Percentiles rank a stretch among this genome's conserved stretches.
Evolutionary conservation across 1,140 invertebrate genomes (phyloP).

Genomic region (Vanessa tameamea): DNA sequence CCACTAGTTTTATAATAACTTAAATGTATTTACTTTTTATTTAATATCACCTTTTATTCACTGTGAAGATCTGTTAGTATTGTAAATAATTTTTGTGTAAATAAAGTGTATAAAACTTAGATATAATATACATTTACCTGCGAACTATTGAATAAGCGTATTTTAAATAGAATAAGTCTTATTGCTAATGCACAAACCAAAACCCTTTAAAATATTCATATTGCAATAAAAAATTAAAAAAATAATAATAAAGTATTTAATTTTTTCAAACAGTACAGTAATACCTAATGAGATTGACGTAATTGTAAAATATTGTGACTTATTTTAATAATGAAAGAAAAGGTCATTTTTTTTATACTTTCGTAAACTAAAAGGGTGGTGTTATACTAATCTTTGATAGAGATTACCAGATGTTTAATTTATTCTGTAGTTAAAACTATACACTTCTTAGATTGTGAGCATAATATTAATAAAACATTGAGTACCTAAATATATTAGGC

Average conservation of each 20-base stretch:
- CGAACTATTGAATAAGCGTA: conserved; percentile 45
- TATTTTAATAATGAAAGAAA: conserved; percentile 1
- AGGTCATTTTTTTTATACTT: conserved; percentile 4
- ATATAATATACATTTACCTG: conserved; percentile 47
- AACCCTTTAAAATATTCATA: conserved; percentile 19
- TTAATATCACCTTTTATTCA: conserved; percentile 40
- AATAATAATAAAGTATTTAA: not conserved
- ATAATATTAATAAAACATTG: conserved; percentile 73
- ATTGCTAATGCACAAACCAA: conserved; percentile 38
- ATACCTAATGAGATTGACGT: conserved; percentile 22
- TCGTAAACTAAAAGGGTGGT: conserved; percentile 26
- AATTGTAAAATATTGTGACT: not conserved
- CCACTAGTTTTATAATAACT: conserved; percentile 61
- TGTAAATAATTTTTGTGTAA: conserved; percentile 65
- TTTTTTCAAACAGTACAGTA: conserved; percentile 5
- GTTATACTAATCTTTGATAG: conserved; percentile 53
- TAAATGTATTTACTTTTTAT: conserved; percentile 45
- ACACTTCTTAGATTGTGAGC: conserved; percentile 77
- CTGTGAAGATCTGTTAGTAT: conserved; percentile 57
- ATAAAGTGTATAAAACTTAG: conserved; percentile 63
- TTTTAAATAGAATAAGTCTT: conserved; percentile 46
- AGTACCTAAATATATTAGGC: conserved; percentile 48
- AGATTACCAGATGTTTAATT: conserved; percentile 69
- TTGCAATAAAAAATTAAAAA: conserved; percentile 3
- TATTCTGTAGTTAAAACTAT: conserved; percentile 73